Evolutionary conservation across 1,140 invertebrate genomes (phyloP).

Genomic region (Diachasma alloeum): DNA sequence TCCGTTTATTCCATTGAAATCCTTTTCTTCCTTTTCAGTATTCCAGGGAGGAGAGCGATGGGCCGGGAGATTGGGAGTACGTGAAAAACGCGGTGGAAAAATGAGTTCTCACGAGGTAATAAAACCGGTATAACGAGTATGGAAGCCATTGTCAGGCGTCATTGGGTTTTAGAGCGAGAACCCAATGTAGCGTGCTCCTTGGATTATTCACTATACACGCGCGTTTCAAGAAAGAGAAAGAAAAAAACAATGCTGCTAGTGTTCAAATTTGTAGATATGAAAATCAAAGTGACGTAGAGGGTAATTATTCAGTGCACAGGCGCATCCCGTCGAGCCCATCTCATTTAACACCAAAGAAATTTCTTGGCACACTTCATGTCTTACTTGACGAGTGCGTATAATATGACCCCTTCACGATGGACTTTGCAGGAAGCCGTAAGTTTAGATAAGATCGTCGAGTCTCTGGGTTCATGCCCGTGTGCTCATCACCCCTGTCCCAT

Average conservation of each 20-base stretch:
- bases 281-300: neutral
- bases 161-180: neutral
- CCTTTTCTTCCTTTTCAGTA: neutral
- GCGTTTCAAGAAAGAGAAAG: neutral
- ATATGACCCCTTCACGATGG: neutral
- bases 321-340: neutral
- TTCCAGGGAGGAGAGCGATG: neutral
- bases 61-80: neutral
- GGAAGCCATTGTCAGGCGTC: neutral
- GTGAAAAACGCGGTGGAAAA: constrained; percentile 5
- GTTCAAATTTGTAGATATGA: neutral
- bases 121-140: constrained; percentile 20
- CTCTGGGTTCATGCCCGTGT: constrained; percentile 2
- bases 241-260: neutral
- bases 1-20: constrained; percentile 28
- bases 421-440: constrained; percentile 54
- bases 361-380: constrained; percentile 7
- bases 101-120: constrained; percentile 14
- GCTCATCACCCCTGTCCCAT: constrained; percentile 39
- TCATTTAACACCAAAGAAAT: constrained; percentile 3
- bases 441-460: constrained; percentile 57
- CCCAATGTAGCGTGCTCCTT: neutral
- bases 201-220: neutral
- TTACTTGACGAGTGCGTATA: constrained; percentile 16
- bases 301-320: neutral